phyloP scores from a whole-genome alignment of 1,140 invertebrate species.

The Rhyacophila brunnea region DNA sequence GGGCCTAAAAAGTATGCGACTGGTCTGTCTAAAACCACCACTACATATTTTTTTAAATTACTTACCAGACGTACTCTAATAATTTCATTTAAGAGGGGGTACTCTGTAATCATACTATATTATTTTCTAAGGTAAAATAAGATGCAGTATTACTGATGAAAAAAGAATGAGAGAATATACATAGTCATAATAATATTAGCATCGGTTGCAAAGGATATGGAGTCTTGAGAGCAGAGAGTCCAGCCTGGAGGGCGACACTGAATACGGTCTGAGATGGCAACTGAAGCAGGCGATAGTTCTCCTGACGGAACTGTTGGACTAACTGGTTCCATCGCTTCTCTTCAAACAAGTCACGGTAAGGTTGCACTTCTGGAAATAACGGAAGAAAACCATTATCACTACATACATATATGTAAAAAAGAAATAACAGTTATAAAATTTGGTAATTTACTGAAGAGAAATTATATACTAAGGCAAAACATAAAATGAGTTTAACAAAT shows the following conservation, averaged over 20 bases:
- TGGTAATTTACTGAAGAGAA: not conserved
- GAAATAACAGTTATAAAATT: not conserved
- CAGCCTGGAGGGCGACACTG: slow-evolving; percentile 79
- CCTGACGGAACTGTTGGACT: slow-evolving; percentile 87
- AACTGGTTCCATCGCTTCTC: slow-evolving; percentile 73
- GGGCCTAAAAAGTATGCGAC: too few species aligned
- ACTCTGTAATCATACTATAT: too few species aligned
- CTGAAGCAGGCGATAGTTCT: slow-evolving; percentile 93
- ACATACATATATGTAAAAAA: too few species aligned
- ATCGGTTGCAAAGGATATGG: slow-evolving; percentile 53
- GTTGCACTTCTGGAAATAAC: slow-evolving; percentile 50
- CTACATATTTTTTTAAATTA: too few species aligned
- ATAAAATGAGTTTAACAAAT: slow-evolving; percentile 19
- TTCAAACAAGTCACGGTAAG: slow-evolving; percentile 59
- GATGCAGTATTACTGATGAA: too few species aligned
- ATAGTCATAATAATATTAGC: too few species aligned
- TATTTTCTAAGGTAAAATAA: too few species aligned
- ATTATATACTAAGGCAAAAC: not conserved
- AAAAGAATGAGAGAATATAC: too few species aligned
- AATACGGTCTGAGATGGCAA: slow-evolving; percentile 89
- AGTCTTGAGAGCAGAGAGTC: slow-evolving; percentile 93
- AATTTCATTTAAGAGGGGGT: too few species aligned
- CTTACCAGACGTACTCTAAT: too few species aligned
- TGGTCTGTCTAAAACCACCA: too few species aligned
- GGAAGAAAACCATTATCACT: not conserved